Percentiles rank a stretch among this genome's conserved stretches.
Evolutionary conservation across 2,797 vertebrate species (phyloP).

Genomic region (Syngnathus rostellatus): DNA sequence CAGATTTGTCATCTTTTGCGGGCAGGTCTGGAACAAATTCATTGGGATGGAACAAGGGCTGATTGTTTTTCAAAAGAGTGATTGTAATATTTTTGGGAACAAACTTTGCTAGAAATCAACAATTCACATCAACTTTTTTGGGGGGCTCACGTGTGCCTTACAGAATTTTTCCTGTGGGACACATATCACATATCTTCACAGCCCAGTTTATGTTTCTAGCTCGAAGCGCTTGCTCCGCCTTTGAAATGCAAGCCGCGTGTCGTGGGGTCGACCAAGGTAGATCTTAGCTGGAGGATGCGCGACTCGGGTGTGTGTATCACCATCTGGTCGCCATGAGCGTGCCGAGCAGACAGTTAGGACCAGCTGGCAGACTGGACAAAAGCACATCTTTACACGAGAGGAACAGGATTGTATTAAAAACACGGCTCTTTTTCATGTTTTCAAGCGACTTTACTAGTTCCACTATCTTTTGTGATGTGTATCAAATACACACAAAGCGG

Average conservation of each 20-base stretch:
- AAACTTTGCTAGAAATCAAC: neutral
- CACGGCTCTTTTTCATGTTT: neutral
- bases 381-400: constrained; percentile 21
- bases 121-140: neutral
- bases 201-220: constrained; percentile 33
- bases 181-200: constrained; percentile 23
- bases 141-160: too few species aligned
- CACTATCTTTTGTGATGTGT: neutral
- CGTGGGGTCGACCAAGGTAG: constrained; percentile 47
- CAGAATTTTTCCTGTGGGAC: neutral
- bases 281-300: constrained; percentile 26
- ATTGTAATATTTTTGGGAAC: neutral
- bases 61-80: neutral
- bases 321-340: constrained; percentile 58
- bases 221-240: constrained; percentile 28
- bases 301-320: constrained; percentile 19
- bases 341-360: constrained; percentile 41
- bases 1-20: neutral
- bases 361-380: constrained; percentile 53
- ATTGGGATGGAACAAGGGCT: neutral
- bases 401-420: constrained; percentile 11
- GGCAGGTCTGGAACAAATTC: neutral
- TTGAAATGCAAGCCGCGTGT: constrained; percentile 39
- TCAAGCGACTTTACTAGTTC: neutral
- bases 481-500: neutral